These are phyloP conservation scores for Actinemys pallida DNA, from an alignment of 2,113 vertebrate genomes.

Conservation along the genomic window DNA sequence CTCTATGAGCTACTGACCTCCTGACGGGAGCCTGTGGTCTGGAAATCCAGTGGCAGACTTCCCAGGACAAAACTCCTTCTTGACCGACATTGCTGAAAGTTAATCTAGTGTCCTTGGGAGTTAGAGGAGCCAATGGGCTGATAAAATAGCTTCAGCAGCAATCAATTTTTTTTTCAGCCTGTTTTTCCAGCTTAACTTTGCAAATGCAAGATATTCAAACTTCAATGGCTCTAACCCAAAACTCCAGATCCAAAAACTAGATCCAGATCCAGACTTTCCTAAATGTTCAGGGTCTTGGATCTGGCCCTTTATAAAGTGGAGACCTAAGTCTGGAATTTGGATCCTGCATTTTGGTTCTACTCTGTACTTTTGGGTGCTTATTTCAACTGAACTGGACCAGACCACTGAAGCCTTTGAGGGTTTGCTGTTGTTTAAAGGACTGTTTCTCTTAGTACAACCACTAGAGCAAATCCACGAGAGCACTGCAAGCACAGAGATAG, in stretches of 20 bases:
- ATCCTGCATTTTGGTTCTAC: background rate
- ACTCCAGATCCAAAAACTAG: background rate
- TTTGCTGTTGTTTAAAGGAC: background rate
- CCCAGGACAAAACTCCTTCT: background rate
- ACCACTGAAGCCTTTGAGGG: background rate
- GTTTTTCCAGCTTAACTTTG: background rate
- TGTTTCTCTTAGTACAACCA: background rate
- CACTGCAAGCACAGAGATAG: background rate
- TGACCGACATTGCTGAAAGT: background rate
- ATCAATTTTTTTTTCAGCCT: background rate
- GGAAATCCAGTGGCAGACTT: background rate
- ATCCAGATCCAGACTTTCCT: background rate
- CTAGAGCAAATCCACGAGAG: background rate
- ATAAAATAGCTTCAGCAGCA: background rate
- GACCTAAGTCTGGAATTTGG: background rate
- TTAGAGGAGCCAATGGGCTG: background rate
- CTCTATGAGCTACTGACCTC: slow-evolving; percentile 15
- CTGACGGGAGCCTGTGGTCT: slow-evolving; percentile 4
- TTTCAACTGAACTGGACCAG: background rate
- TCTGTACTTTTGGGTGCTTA: background rate
- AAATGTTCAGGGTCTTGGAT: background rate
- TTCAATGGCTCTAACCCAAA: background rate
- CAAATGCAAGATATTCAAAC: background rate
- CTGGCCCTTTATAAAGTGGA: background rate
- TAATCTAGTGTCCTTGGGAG: background rate